Evolutionary conservation across 2,113 vertebrate genomes (phyloP).

Genomic region (Elgaria multicarinata): DNA sequence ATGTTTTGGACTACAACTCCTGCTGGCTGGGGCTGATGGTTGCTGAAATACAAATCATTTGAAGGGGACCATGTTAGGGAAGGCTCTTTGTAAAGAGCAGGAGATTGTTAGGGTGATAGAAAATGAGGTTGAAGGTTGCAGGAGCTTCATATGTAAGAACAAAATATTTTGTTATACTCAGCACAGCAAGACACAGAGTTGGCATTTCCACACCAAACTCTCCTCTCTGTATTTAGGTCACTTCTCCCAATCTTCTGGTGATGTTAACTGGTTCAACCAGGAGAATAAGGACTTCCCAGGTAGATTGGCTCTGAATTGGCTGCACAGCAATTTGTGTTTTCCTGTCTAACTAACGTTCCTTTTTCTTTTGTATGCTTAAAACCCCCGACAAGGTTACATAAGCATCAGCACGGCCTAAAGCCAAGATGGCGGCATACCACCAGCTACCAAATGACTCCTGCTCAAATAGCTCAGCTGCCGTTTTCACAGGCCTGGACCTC

Average conservation of each 20-base stretch:
- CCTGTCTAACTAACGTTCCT: rapidly evolving
- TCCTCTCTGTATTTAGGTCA: background rate
- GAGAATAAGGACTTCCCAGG: background rate
- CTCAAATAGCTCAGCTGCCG: constrained; percentile 48
- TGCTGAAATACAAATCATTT: no score
- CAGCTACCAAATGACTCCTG: constrained; percentile 57
- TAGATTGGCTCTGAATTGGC: no score
- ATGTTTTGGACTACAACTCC: no score
- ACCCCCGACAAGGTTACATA: background rate
- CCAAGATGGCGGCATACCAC: constrained; percentile 40
- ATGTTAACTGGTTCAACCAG: background rate
- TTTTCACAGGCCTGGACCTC: constrained; percentile 83
- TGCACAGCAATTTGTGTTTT: background rate
- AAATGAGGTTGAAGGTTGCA: background rate
- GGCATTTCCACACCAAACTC: background rate
- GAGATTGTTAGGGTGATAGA: no score
- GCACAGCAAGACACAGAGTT: no score
- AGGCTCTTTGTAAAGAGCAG: background rate
- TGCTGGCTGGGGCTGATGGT: no score
- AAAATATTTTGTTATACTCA: background rate
- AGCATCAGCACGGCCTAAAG: rapidly evolving
- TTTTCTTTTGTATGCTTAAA: background rate
- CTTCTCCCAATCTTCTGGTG: background rate
- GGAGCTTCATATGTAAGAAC: background rate
- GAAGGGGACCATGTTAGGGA: background rate